Percentiles rank a stretch among this genome's conserved stretches.
Conservation (phyloP, 1,140 invertebrate genomes). For the Holcopasites calliopsidis region DNA sequence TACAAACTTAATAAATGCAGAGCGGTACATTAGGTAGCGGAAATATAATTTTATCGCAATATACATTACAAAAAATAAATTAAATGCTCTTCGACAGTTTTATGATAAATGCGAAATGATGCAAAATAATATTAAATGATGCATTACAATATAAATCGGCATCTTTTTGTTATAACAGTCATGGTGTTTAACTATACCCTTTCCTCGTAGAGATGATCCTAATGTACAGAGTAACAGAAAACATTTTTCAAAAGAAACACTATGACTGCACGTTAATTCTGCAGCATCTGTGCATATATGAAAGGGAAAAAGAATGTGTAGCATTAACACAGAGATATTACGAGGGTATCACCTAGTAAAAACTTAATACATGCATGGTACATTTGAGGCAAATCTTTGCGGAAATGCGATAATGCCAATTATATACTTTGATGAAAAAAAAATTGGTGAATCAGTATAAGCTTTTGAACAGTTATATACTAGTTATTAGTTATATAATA, state of each 20-base stretch:
- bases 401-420: too few species aligned
- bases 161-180: not conserved
- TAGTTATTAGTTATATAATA: too few species aligned
- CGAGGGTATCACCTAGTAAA: too few species aligned
- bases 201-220: not conserved
- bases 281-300: not conserved
- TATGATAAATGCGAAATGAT: too few species aligned
- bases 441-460: too few species aligned
- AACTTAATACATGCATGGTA: too few species aligned
- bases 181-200: not conserved
- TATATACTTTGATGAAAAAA: too few species aligned
- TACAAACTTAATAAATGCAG: not conserved
- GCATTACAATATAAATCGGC: not conserved
- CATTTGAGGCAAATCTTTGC: too few species aligned
- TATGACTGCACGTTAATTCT: not conserved
- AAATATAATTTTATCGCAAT: not conserved
- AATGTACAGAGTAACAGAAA: not conserved
- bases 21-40: not conserved
- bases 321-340: too few species aligned
- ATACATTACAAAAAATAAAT: not conserved
- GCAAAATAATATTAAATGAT: not conserved
- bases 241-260: not conserved
- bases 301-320: too few species aligned
- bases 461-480: not conserved
- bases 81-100: too few species aligned